Conservation (phyloP, 2,797 vertebrate species). For the Fistularia commersonii region DNA sequence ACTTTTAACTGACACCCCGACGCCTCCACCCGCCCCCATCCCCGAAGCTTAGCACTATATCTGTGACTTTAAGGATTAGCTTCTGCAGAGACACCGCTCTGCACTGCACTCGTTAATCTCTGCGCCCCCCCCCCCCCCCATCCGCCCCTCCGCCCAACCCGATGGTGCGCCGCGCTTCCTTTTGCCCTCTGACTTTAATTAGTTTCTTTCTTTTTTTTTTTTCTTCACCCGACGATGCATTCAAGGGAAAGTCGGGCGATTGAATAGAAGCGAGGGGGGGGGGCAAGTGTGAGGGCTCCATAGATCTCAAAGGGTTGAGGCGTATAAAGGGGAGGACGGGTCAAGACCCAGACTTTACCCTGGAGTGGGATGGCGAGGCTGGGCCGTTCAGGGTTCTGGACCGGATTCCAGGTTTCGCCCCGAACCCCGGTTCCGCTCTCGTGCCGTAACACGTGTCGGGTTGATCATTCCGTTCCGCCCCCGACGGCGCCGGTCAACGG, state of each 20-base stretch:
- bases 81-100: conserved; percentile 55
- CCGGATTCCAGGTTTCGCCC: not conserved
- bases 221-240: too few relatives aligned
- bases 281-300: too few relatives aligned
- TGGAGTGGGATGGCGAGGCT: too few relatives aligned
- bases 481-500: conserved; percentile 47
- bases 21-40: too few relatives aligned
- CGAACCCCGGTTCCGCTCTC: conserved; percentile 3
- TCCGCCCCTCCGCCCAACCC: conserved; percentile 55
- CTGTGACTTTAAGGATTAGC: conserved; percentile 70
- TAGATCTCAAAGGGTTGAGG: too few relatives aligned
- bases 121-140: conserved; percentile 49
- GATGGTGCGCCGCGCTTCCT: conserved; percentile 33
- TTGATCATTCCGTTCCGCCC: conserved; percentile 32
- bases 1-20: conserved; percentile 58
- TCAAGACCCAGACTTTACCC: too few relatives aligned
- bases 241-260: conserved; percentile 60
- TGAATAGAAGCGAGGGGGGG: too few relatives aligned
- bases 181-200: conserved; percentile 68
- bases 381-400: too few relatives aligned
- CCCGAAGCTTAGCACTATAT: conserved; percentile 57
- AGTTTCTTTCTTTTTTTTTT: too few relatives aligned
- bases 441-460: conserved; percentile 11
- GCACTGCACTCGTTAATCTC: conserved; percentile 64
- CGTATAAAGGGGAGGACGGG: too few relatives aligned